Percentiles rank a stretch among this genome's conserved stretches.
These are phyloP conservation scores for Pollimyrus isidori DNA, from an alignment of 2,113 vertebrate species.

Conservation along the genomic window DNA sequence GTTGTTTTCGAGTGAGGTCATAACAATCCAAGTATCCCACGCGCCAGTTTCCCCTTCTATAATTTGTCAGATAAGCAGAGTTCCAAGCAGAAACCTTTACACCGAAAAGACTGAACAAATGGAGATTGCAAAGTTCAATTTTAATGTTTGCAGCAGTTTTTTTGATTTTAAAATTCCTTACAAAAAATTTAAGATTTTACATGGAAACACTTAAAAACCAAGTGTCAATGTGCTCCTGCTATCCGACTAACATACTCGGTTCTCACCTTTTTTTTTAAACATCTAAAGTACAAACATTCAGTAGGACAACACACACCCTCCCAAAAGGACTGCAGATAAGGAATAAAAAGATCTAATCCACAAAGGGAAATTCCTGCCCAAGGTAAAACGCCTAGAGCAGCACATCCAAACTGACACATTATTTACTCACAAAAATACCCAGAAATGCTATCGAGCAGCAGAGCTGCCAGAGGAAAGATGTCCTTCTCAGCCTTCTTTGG, in stretches of 20 bases:
- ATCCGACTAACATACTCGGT: neutral
- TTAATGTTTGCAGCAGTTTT: conserved; percentile 18
- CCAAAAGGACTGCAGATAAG: neutral
- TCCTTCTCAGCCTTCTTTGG: neutral
- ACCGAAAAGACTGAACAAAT: neutral
- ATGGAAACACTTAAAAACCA: conserved; percentile 20
- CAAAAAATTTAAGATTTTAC: conserved; percentile 9
- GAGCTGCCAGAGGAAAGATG: too few relatives aligned
- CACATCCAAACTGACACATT: neutral
- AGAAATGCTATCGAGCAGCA: neutral
- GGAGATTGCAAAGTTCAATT: conserved; percentile 8
- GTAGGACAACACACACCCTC: neutral
- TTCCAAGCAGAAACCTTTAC: neutral
- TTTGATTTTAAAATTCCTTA: conserved; percentile 19
- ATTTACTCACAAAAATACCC: neutral
- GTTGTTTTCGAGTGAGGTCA: neutral
- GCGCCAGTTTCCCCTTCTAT: neutral
- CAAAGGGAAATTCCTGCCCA: neutral
- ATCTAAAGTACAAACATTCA: conserved; percentile 32
- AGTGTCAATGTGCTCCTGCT: conserved; percentile 21
- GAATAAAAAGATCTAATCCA: neutral
- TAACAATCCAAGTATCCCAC: neutral
- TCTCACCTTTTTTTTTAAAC: neutral
- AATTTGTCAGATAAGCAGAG: neutral
- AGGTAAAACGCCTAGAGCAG: neutral